Percentiles rank a stretch among this genome's conserved stretches.
Evolutionary conservation across 2,113 vertebrate species (phyloP).

Genomic region (Pungitius pungitius): DNA sequence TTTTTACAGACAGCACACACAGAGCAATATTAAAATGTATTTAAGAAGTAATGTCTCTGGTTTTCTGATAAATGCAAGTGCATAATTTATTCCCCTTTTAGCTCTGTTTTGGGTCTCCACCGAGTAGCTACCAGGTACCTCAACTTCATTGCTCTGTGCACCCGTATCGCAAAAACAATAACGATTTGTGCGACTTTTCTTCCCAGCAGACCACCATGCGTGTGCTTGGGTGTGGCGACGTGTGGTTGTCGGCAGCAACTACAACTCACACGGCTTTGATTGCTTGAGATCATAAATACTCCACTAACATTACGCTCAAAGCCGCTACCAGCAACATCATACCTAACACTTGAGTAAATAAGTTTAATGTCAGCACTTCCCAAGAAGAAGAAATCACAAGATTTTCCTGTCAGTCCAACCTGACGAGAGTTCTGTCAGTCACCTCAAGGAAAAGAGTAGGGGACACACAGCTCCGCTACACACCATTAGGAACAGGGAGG

Average conservation of each 20-base stretch:
- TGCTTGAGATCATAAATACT: neutral
- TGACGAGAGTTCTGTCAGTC: conserved; percentile 67
- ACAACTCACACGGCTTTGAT: neutral
- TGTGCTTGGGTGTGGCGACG: neutral
- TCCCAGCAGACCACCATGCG: neutral
- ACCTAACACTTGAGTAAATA: conserved; percentile 49
- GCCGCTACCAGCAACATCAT: conserved; percentile 28
- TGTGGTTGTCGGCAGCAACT: neutral
- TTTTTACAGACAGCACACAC: neutral
- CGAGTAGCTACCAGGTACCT: neutral
- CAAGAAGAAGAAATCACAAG: conserved; percentile 44
- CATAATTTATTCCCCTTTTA: neutral
- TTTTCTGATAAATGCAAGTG: neutral
- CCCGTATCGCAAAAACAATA: neutral
- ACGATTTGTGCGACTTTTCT: neutral
- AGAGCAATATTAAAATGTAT: neutral
- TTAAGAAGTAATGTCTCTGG: neutral
- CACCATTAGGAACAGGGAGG: conserved; percentile 57
- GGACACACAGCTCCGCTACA: conserved; percentile 51
- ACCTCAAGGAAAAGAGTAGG: conserved; percentile 42
- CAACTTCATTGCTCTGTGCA: neutral
- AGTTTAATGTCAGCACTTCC: conserved; percentile 60
- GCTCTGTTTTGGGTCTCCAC: conserved; percentile 2
- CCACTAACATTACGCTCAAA: neutral
- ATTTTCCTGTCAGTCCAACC: conserved; percentile 68